phyloP scores from a whole-genome alignment of 2,113 vertebrate species.

The Lophura nycthemera region DNA sequence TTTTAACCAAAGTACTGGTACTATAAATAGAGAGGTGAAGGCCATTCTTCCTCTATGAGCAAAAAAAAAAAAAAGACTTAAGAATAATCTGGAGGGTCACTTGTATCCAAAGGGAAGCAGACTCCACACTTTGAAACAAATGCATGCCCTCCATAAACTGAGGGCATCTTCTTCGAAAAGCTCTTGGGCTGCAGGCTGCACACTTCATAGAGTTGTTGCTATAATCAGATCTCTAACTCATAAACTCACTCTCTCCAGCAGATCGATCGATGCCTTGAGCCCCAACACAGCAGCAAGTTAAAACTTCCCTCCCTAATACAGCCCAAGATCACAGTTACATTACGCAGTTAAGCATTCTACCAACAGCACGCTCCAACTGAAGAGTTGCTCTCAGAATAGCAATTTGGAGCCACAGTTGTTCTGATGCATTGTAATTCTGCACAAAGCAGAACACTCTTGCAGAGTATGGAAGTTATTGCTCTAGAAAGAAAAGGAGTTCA shows the following conservation, averaged over 20 bases:
- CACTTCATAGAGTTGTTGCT: neutral
- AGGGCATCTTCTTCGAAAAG: neutral
- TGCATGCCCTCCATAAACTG: neutral
- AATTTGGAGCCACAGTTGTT: neutral
- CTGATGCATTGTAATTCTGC: neutral
- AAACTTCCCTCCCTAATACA: neutral
- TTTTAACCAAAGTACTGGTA: neutral
- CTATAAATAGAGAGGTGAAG: neutral
- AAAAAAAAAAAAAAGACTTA: neutral
- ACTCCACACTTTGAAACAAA: neutral
- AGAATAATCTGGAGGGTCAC: neutral
- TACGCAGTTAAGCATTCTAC: neutral
- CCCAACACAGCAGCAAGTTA: neutral
- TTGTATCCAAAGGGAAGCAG: neutral
- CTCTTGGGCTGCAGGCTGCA: neutral
- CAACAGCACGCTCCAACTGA: neutral
- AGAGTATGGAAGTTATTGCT: neutral
- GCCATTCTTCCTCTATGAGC: neutral
- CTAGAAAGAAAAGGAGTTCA: neutral
- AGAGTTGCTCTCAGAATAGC: neutral
- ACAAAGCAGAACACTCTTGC: neutral
- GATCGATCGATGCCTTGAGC: neutral
- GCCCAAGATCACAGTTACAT: neutral
- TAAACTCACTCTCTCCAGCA: neutral
- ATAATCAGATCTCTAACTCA: neutral